Base-by-base conservation (phyloP, 2,113 vertebrate species). In the Columba livia region DNA sequence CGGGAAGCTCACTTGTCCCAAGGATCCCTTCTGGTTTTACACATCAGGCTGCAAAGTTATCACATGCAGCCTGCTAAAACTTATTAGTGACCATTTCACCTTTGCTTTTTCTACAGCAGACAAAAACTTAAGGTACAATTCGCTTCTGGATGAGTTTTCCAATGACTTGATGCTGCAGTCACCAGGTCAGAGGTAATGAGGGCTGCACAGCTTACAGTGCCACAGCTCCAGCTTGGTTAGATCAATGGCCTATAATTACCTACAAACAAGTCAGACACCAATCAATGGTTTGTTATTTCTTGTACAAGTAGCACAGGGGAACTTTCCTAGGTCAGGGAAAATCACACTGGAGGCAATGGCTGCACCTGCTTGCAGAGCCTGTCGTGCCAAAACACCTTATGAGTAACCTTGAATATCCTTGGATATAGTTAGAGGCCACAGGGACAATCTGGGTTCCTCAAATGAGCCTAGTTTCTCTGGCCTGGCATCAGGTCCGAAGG, bases 241-340 rank as follows among this genome's bases (percentile, higher is more conserved):
- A 98, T 98, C 97, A 97, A 98, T 98, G 96, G 96, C 91, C 97
- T 97, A 92, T 98, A 98, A 98, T 98, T 98, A 98, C 97, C 97
- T 97, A 97, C 97, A 97, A 98, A 98, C 97, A 97, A 97, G 97
- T 96, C 97, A 97, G 97, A 97, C 97, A 97, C 96, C 96, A 98
- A 98, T 98, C 97, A 98, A 97, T 98, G 97, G 96, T 92, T 96
- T 97, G 95, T 97, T 98, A 96, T 72, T 96, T 97, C 96, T 96
- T 97, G 95, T 95, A 97, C 92, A 94, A 97, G 93, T 97, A 95
- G 91, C 95, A 84, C 72, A 95, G 96, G 86, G 83, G 94, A 98
- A 97, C 97, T 98, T 98, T 95, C 96, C 95, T 94, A 93, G 93
- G 89, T 95, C 92, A 94, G 96, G 83, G 87, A 95, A 97, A 78